phyloP scores from a whole-genome alignment of 2,113 vertebrate species.

The Verasper variegatus region DNA sequence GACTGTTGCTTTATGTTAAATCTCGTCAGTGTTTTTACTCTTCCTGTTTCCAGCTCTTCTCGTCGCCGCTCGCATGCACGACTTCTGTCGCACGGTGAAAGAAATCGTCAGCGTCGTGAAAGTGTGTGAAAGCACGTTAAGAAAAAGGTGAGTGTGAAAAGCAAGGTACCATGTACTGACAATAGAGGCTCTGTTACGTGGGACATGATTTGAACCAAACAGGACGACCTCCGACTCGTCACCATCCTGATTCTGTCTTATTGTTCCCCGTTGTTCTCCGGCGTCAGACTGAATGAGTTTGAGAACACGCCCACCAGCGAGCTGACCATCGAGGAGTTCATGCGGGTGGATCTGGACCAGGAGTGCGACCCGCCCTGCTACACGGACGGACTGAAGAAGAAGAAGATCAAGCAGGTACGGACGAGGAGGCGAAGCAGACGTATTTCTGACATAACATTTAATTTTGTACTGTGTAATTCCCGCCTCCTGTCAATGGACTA shows the following conservation, averaged over 20 bases:
- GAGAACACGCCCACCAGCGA: constrained; percentile 96
- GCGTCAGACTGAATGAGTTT: constrained; percentile 91
- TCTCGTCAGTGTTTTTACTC: neutral
- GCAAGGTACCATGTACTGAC: no score
- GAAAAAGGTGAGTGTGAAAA: constrained; percentile 86
- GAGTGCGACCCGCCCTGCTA: constrained; percentile 97
- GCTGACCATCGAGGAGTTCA: constrained; percentile 96
- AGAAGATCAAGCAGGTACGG: constrained; percentile 86
- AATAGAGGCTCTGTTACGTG: no score
- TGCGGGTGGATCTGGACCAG: constrained; percentile 92
- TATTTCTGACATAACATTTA: no score
- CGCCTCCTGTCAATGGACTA: no score
- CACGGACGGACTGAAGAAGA: constrained; percentile 88
- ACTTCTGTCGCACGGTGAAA: constrained; percentile 93
- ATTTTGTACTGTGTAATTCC: no score
- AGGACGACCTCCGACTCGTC: no score
- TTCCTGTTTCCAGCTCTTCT: constrained; percentile 86
- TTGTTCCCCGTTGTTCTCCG: neutral
- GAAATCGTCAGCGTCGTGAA: constrained; percentile 95
- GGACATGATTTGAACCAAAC: no score
- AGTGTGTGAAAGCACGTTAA: constrained; percentile 93
- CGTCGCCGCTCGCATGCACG: constrained; percentile 94
- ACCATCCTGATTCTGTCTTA: neutral
- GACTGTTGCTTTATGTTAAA: no score
- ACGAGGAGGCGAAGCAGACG: neutral